Base-by-base conservation (phyloP, 2,888 invertebrate species). In the Eristalis pertinax region DNA sequence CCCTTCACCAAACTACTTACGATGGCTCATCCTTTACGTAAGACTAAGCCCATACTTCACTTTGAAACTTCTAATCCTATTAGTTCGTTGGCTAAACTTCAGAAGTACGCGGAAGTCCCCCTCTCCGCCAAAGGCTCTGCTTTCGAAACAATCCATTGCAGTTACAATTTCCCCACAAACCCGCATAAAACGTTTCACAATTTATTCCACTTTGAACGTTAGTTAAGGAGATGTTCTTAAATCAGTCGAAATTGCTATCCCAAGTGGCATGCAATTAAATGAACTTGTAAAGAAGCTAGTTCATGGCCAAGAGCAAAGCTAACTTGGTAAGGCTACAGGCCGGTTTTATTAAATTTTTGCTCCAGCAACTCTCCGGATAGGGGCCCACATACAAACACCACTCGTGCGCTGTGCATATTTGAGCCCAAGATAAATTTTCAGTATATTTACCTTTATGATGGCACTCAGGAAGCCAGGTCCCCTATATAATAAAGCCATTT, bases 391-490 rank as follows among this genome's bases (percentile, higher is more conserved):
- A 73, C 58, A 64, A 22, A 22, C 73, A 35, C 68, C 60, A 41
- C 43, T 68, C 13, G 15, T 35, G 29, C 22, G 19, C 32, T 15
- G n/a, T 26, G 41, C 72, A 65, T 60, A 74, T 68, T 82, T 86
- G 41, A 50, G 29, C 70, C 82, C 65, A 83, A 78, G 82, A 74
- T 78, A 82, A 83, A 77, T 78, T 82, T 78, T 78, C 67, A 79
- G 67, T 75, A 78, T 86, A 86, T 86, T 86, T 86, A 86, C 86
- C 86, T 83, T 86, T 75, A 83, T 83, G 83, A 86, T 82, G 83
- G 86, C 75, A 79, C 86, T 86, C 83, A 78, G 78, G 78, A 86
- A 83, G 78, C 63, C 70, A 72, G 76, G 65, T 76, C 32, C 68
- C 68, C 70, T 19, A 67, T 74, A 82, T 78, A 86, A 86, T 86